A percentile compares a stretch with the other conserved stretches of the same genome.
phyloP scores from a whole-genome alignment of 2,113 vertebrate genomes.

The Alligator sinensis region DNA sequence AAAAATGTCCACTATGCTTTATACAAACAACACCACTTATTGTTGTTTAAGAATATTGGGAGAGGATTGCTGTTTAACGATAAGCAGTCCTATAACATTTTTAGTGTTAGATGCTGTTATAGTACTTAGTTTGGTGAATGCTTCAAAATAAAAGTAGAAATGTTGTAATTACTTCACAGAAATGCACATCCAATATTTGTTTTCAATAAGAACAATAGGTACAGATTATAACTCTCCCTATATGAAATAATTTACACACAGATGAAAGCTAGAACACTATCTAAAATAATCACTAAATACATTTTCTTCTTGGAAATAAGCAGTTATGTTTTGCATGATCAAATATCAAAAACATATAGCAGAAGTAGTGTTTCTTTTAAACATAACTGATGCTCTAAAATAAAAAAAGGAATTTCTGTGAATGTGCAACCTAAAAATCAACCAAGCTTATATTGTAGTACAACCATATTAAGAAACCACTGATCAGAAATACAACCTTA shows the following conservation, averaged over 20 bases:
- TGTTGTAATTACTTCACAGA: conserved; percentile 85
- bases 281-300: conserved; percentile 95
- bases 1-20: conserved; percentile 89
- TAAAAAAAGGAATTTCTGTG: conserved; percentile 67
- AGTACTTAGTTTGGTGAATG: conserved; percentile 84
- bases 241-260: conserved; percentile 92
- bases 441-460: conserved; percentile 82
- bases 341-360: conserved; percentile 83
- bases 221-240: conserved; percentile 85
- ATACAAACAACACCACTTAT: conserved; percentile 88
- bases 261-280: conserved; percentile 84
- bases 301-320: conserved; percentile 85
- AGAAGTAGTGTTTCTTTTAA: conserved; percentile 76
- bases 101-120: conserved; percentile 83
- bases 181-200: conserved; percentile 86
- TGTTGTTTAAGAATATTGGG: conserved; percentile 80
- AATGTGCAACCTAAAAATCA: conserved; percentile 82
- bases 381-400: conserved; percentile 76
- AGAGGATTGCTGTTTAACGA: conserved; percentile 71
- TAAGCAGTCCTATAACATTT: conserved; percentile 74
- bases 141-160: conserved; percentile 89
- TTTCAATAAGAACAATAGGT: conserved; percentile 84
- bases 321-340: conserved; percentile 83
- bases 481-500: conserved; percentile 83
- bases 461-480: conserved; percentile 84